These are phyloP conservation scores for Halcyon badia DNA, from an alignment of 2,797 vertebrate species.

Conservation along the genomic window DNA sequence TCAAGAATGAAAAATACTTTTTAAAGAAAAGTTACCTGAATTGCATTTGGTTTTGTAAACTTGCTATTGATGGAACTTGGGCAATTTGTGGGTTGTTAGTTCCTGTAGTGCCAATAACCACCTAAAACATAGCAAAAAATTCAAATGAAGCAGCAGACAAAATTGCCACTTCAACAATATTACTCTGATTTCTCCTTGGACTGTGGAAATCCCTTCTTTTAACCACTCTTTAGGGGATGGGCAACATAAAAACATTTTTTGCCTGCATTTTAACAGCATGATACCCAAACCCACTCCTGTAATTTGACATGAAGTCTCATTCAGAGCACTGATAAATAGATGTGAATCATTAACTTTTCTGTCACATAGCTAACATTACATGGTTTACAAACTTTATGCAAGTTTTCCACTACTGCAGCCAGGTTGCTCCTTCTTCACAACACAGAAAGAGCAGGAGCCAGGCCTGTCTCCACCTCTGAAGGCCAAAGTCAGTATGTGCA, in stretches of 20 bases:
- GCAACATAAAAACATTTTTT: background rate
- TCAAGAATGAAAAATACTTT: constrained; percentile 42
- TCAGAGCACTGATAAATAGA: background rate
- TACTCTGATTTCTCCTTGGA: background rate
- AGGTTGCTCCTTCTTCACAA: background rate
- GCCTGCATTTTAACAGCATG: background rate
- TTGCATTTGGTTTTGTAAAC: constrained; percentile 60
- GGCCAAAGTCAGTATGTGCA: background rate
- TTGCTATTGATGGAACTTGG: constrained; percentile 40
- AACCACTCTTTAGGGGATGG: background rate
- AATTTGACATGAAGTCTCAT: background rate
- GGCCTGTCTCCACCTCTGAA: background rate
- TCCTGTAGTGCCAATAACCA: constrained; percentile 30
- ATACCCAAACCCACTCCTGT: background rate
- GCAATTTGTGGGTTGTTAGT: constrained; percentile 33
- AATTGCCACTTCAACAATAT: background rate
- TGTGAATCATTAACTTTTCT: background rate
- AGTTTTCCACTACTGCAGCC: background rate
- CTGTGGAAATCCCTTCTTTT: background rate
- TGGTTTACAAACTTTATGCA: background rate
- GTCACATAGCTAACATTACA: background rate
- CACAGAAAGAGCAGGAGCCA: background rate
- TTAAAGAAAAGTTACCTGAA: constrained; percentile 79
- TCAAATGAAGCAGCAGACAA: background rate
- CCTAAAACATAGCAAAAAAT: constrained; percentile 69